Conservation (phyloP, 2,113 vertebrate species). For the Lophura nycthemera region DNA sequence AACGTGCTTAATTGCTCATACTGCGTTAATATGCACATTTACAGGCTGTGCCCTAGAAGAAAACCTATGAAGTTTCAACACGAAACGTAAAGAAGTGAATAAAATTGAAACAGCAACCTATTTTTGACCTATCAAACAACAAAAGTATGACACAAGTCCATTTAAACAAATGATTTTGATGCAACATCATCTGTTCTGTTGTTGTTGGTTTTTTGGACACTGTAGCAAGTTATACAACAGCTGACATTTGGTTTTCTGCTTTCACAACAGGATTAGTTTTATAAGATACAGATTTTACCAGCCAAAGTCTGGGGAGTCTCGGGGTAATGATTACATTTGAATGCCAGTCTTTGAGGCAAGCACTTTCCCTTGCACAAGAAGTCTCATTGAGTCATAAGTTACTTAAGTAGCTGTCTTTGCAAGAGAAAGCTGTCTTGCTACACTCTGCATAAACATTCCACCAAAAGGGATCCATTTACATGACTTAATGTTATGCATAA, state of each 20-base stretch:
- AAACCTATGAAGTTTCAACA: background rate
- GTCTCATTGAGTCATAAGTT: background rate
- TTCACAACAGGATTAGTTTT: background rate
- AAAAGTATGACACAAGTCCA: background rate
- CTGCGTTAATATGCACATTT: background rate
- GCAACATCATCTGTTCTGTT: background rate
- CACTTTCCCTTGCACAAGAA: background rate
- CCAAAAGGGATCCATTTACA: background rate
- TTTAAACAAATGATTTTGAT: background rate
- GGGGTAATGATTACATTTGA: background rate
- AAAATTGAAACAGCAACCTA: background rate
- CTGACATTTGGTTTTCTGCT: background rate
- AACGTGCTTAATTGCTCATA: accelerated
- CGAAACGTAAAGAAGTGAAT: background rate
- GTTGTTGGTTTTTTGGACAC: background rate
- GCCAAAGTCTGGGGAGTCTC: background rate
- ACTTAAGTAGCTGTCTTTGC: background rate
- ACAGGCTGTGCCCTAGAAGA: background rate
- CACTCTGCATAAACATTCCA: background rate
- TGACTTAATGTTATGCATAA: background rate
- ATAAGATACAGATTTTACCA: background rate
- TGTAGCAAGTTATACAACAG: background rate
- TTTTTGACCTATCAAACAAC: background rate
- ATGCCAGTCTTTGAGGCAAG: background rate
- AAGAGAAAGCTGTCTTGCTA: background rate